These are phyloP conservation scores for Caenorhabditis brenneri DNA, from an alignment of 1,140 invertebrate genomes.

Conservation along the genomic window DNA sequence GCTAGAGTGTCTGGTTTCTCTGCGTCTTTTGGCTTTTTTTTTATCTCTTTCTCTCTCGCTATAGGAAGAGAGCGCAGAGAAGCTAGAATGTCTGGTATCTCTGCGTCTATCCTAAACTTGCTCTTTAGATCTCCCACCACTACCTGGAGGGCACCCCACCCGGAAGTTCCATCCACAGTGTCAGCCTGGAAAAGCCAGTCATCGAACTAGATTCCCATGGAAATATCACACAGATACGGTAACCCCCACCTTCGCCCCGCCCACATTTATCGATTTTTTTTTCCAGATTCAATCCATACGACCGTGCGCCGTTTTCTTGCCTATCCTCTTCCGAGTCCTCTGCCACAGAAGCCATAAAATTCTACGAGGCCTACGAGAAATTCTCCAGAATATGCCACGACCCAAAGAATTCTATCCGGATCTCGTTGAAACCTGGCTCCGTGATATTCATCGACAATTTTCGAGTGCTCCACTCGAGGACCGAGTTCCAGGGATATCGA, in stretches of 20 bases:
- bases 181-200: slow-evolving; percentile 72
- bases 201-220: slow-evolving; percentile 51
- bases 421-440: slow-evolving; percentile 77
- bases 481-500: slow-evolving; percentile 68
- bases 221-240: slow-evolving; percentile 67
- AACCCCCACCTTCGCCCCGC: background rate
- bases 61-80: no score
- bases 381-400: slow-evolving; percentile 75
- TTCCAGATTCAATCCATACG: slow-evolving; percentile 77
- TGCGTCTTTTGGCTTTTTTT: no score
- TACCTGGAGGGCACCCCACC: slow-evolving; percentile 76
- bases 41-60: no score
- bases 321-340: slow-evolving; percentile 55
- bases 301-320: slow-evolving; percentile 74
- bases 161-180: slow-evolving; percentile 72
- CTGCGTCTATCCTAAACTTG: background rate
- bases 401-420: slow-evolving; percentile 74
- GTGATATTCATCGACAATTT: slow-evolving; percentile 81
- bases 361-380: slow-evolving; percentile 76
- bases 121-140: slow-evolving; percentile 75
- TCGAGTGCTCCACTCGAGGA: slow-evolving; percentile 79
- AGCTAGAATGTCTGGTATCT: no score
- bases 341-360: slow-evolving; percentile 73
- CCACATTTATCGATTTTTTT: slow-evolving; percentile 29
- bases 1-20: no score